phyloP scores from a whole-genome alignment of 2,888 invertebrate species.

The Drosophila emarginata region DNA sequence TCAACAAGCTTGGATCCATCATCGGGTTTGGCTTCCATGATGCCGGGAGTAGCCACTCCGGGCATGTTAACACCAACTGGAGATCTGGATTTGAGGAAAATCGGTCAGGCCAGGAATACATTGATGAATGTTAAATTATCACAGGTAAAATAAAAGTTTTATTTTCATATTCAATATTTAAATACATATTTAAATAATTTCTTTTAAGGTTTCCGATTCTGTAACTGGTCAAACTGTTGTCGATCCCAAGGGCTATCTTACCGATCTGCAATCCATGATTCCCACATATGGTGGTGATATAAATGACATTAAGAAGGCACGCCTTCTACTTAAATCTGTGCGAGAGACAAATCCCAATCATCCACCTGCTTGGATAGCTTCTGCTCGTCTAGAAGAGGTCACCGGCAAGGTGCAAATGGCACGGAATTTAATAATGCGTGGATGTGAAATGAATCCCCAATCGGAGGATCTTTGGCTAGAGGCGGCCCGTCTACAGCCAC shows the following conservation, averaged over 20 bases:
- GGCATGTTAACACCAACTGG: conserved; percentile 94
- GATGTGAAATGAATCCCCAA: conserved; percentile 97
- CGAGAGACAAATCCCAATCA: conserved; percentile 99
- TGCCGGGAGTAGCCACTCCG: conserved; percentile 92
- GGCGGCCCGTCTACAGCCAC: conserved; percentile 96
- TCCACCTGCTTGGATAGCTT: conserved; percentile 99
- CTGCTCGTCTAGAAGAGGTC: conserved; percentile 98
- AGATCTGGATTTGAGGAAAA: conserved; percentile 98
- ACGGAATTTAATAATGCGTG: conserved; percentile 98
- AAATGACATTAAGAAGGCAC: conserved; percentile 98
- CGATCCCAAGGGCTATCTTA: conserved; percentile 99
- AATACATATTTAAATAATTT: too few relatives aligned
- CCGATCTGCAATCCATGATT: conserved; percentile 99
- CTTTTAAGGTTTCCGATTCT: conserved; percentile 94
- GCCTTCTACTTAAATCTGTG: conserved; percentile 96
- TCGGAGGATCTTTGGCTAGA: conserved; percentile 99
- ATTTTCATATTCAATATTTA: not conserved
- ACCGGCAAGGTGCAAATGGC: conserved; percentile 97
- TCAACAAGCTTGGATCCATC: conserved; percentile 91
- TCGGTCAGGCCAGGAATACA: conserved; percentile 99
- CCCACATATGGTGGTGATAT: conserved; percentile 99
- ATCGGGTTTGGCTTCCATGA: conserved; percentile 93
- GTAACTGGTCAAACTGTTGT: conserved; percentile 99
- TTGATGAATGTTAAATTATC: conserved; percentile 99
- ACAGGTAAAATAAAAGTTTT: conserved; percentile 76